Evolutionary conservation across 1,140 invertebrate species (phyloP).

Genomic region (Sipha flava): DNA sequence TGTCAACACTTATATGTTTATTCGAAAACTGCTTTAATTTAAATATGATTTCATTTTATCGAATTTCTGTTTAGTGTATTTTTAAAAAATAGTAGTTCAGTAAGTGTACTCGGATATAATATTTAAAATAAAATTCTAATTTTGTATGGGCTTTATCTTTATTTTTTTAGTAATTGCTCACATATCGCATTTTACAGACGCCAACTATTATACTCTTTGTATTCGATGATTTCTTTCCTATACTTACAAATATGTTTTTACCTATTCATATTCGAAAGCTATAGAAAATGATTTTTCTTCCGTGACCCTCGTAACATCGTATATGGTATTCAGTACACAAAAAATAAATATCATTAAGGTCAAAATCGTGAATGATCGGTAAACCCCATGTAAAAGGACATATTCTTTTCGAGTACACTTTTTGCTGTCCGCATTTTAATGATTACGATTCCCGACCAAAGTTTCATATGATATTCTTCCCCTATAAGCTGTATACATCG

Average conservation of each 20-base stretch:
- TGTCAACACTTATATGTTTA: too few relatives aligned
- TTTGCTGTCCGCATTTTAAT: not conserved
- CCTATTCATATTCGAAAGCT: not conserved
- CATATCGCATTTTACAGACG: too few relatives aligned
- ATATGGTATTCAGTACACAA: not conserved
- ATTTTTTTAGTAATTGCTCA: too few relatives aligned
- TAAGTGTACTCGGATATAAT: too few relatives aligned
- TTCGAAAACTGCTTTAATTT: too few relatives aligned
- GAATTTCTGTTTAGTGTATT: too few relatives aligned
- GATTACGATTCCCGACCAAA: not conserved
- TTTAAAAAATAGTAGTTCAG: too few relatives aligned
- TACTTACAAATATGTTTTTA: not conserved
- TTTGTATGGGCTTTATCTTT: too few relatives aligned
- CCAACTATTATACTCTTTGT: too few relatives aligned
- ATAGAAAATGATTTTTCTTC: not conserved
- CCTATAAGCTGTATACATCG: not conserved
- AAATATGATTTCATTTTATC: too few relatives aligned
- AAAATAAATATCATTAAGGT: not conserved
- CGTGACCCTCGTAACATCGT: not conserved
- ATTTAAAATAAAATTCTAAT: too few relatives aligned
- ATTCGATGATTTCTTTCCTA: too few relatives aligned
- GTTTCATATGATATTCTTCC: not conserved
- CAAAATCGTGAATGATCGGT: not conserved
- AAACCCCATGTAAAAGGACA: not conserved
- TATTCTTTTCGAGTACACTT: constrained; percentile 5